Evolutionary conservation across 2,888 invertebrate species (phyloP), one percentile per base, ranked within the genome.

Genomic region (Mystacides longicornis): DNA sequence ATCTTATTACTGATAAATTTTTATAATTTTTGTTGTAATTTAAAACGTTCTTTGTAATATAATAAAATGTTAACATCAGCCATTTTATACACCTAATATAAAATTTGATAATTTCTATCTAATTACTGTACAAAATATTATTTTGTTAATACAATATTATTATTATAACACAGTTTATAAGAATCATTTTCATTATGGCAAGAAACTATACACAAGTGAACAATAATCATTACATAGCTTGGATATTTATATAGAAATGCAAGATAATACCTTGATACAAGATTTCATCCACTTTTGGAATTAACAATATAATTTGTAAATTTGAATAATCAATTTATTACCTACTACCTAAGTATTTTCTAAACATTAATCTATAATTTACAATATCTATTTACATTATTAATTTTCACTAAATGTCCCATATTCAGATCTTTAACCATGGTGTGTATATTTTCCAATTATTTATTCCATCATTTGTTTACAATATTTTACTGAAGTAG

Each of bases 401-500:
- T 57, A 47, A 61, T 59, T 59, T 61, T 61, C 56, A 61, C 61
- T 61, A 61, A 55, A 54, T 55, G 60, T 60, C 58, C 60, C 43
- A 56, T 37, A 3, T 7, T 37, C 37, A 37, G 37, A 37, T 37
- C 37, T 37, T n/a, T 37, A 16, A n/a, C n/a, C n/a, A n/a, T n/a
- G n/a, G n/a, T n/a, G n/a, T n/a, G n/a, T n/a, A n/a, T n/a, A n/a
- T n/a, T n/a, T n/a, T n/a, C n/a, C n/a, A n/a, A n/a, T n/a, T n/a
- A n/a, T n/a, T n/a, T n/a, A n/a, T n/a, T n/a, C n/a, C n/a, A n/a
- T n/a, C n/a, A n/a, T n/a, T n/a, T n/a, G n/a, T n/a, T n/a, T n/a
- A n/a, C n/a, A n/a, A n/a, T n/a, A n/a, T n/a, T n/a, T n/a, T n/a
- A n/a, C n/a, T n/a, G n/a, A n/a, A n/a, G n/a, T n/a, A n/a, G n/a